A percentile compares a stretch with the other conserved stretches of the same genome.
Evolutionary conservation across 2,113 vertebrate genomes (phyloP).

Genomic region (Lucifuga dentata): DNA sequence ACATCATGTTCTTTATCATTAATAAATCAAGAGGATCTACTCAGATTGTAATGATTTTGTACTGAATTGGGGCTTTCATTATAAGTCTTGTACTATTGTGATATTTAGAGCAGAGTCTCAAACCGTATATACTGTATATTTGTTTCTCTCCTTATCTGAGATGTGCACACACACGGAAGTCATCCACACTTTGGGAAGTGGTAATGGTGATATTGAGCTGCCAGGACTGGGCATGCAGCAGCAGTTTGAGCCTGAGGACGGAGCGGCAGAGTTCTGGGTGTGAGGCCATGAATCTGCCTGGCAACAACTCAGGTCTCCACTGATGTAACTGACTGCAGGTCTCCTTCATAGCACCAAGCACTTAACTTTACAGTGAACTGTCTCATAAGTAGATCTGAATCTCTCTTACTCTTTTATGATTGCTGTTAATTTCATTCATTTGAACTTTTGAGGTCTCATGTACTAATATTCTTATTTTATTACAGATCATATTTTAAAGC

Average conservation of each 20-base stretch:
- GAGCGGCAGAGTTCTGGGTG: conserved; percentile 59
- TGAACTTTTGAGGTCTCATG: too few relatives aligned
- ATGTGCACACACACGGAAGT: neutral
- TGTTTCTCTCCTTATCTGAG: neutral
- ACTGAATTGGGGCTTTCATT: neutral
- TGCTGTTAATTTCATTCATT: too few relatives aligned
- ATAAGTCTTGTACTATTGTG: neutral
- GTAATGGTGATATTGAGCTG: conserved; percentile 37
- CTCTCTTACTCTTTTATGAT: conserved; percentile 15
- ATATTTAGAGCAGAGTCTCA: too few relatives aligned
- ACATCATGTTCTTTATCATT: conserved; percentile 2
- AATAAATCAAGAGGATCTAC: conserved; percentile 2
- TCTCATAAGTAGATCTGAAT: conserved; percentile 6
- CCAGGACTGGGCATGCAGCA: conserved; percentile 34
- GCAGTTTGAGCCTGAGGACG: conserved; percentile 37
- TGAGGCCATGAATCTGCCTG: conserved; percentile 59
- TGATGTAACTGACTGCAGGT: conserved; percentile 60
- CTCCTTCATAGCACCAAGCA: conserved; percentile 34
- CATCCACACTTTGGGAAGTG: neutral
- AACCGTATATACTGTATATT: neutral
- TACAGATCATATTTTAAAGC: too few relatives aligned
- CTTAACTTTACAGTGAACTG: conserved; percentile 26
- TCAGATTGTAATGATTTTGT: conserved; percentile 13
- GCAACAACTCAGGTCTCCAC: conserved; percentile 40
- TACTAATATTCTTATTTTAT: too few relatives aligned